Evolutionary conservation across 1,140 invertebrate genomes (phyloP).

Genomic region (Belonocnema kinseyi): DNA sequence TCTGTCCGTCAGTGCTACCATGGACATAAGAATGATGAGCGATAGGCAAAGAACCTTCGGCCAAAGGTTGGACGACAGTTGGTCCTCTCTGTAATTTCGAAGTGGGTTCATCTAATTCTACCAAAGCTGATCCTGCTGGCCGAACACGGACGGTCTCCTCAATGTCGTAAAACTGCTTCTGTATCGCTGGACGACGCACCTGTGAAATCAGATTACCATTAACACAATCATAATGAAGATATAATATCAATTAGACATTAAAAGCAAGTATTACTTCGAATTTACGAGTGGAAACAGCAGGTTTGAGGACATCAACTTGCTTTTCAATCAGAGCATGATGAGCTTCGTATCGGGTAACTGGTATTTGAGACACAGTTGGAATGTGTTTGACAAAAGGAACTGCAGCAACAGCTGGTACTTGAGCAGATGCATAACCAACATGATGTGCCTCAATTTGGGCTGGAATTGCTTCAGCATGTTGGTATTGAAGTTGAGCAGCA

Average conservation of each 20-base stretch:
- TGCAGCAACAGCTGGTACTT: constrained; percentile 64
- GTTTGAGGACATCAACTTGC: constrained; percentile 76
- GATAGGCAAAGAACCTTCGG: constrained; percentile 50
- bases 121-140: constrained; percentile 79
- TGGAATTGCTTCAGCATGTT: constrained; percentile 53
- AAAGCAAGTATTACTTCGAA: constrained; percentile 63
- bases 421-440: constrained; percentile 64
- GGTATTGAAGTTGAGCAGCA: constrained; percentile 49
- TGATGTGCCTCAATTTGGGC: constrained; percentile 65
- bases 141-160: constrained; percentile 80
- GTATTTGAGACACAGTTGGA: constrained; percentile 74
- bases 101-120: constrained; percentile 79
- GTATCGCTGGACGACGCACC: constrained; percentile 80
- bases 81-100: constrained; percentile 78
- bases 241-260: neutral
- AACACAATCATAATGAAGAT: neutral
- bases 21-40: constrained; percentile 44
- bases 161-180: constrained; percentile 82
- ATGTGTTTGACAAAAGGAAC: constrained; percentile 76
- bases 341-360: constrained; percentile 74
- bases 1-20: constrained; percentile 36
- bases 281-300: constrained; percentile 74
- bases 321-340: constrained; percentile 76
- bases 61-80: constrained; percentile 67
- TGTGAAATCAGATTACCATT: constrained; percentile 44